Base-by-base conservation (phyloP, 1,140 invertebrate species). In the Diorhabda elongata region DNA sequence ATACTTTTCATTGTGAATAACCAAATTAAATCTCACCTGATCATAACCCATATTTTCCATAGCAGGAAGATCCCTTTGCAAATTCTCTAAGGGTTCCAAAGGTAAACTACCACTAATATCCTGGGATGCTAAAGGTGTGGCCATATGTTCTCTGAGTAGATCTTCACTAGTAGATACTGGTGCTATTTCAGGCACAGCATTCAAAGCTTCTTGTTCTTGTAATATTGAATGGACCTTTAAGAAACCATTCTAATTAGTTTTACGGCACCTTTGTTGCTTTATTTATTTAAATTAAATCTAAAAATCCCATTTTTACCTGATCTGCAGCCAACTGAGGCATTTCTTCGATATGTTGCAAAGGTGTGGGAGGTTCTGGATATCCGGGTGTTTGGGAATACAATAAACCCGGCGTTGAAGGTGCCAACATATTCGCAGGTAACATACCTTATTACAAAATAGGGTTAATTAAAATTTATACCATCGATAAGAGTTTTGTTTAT, bases 11-110 rank as follows among this genome's bases (percentile, higher is more conserved):
- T 26, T 26, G 26, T 26, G 26, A 26, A 26, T 26, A 26, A 26
- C 26, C 1, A 26, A 26, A 26, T 26, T 52, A 26, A 11, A 62
- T 47, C 66, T 69, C 73, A 85, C 84, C 76, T 86, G 83, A 78
- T 88, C 87, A 70, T 89, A 89, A 44, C 87, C 87, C 87, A 89
- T 88, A 77, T 89, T 89, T 72, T 89, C 88, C 86, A 90, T 88
- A 58, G 84, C 80, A 4, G 85, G 82, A 71, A 87, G 76, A 61
- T 81, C 71, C 70, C 64, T 77, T 62, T 72, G 77, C 9, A 79
- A 68, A 43, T 74, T 73, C 59, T 69, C 77, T 61, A 74, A 68
- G 4, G 65, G 74, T 42, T 77, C 72, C 69, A 74, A 68, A 4
- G 72, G 74, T 43, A 77, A 66, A 61, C 69, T 81, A 69, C 63